Percentiles rank a stretch among this genome's conserved stretches.
These are phyloP conservation scores for Menura novaehollandiae DNA, from an alignment of 2,113 vertebrate species.

Conservation along the genomic window DNA sequence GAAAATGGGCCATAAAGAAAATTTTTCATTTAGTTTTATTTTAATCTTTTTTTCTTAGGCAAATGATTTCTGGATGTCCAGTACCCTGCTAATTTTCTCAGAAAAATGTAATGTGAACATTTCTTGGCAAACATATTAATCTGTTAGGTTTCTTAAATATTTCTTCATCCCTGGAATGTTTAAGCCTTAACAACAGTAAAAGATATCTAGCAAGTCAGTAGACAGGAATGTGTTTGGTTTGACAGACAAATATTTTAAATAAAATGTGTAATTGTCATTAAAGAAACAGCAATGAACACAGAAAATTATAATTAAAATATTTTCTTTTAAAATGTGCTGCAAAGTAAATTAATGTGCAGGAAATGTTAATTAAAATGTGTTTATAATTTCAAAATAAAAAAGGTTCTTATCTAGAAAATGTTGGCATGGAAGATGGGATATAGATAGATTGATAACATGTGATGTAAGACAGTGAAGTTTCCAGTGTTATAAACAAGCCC, in stretches of 20 bases:
- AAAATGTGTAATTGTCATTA: background rate
- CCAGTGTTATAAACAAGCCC: background rate
- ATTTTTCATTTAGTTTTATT: background rate
- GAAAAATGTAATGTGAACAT: constrained; percentile 21
- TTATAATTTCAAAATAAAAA: background rate
- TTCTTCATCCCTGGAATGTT: constrained; percentile 23
- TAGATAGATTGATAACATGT: background rate
- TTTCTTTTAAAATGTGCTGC: background rate
- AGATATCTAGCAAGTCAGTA: background rate
- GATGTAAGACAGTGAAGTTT: background rate
- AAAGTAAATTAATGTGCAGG: background rate
- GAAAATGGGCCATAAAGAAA: constrained; percentile 9
- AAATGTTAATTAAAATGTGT: background rate
- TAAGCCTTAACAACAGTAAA: constrained; percentile 38
- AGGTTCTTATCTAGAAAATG: background rate
- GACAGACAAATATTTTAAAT: constrained; percentile 26
- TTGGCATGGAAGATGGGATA: background rate
- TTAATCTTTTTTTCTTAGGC: background rate
- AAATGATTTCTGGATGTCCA: background rate
- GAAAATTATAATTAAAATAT: background rate
- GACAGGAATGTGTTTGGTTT: background rate
- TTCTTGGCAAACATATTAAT: constrained; percentile 19
- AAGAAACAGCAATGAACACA: background rate
- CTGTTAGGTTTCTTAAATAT: constrained; percentile 23
- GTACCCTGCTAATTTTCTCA: constrained; percentile 6